Evolutionary conservation across 2,113 vertebrate species (phyloP).

Genomic region (Channa argus): DNA sequence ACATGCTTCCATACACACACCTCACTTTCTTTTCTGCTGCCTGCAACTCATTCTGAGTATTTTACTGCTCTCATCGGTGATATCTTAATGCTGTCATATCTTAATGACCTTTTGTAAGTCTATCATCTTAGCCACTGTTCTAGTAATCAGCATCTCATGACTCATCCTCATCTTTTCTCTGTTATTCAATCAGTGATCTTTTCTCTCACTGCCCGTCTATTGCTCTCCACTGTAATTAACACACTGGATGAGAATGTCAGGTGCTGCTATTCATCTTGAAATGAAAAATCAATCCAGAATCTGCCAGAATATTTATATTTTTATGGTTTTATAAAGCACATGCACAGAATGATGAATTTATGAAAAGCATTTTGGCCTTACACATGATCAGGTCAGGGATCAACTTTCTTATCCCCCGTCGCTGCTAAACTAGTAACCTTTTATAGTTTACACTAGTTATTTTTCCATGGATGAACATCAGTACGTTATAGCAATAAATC

Average conservation of each 20-base stretch:
- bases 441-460: background rate
- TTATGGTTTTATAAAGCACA: constrained; percentile 26
- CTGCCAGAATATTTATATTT: constrained; percentile 32
- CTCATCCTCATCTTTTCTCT: constrained; percentile 72
- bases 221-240: constrained; percentile 77
- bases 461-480: background rate
- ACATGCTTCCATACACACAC: constrained; percentile 38
- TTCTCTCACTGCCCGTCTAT: constrained; percentile 63
- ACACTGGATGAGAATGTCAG: constrained; percentile 76
- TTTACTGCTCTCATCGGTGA: constrained; percentile 61
- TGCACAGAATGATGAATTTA: constrained; percentile 8
- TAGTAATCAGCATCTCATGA: constrained; percentile 76
- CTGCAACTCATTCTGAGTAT: constrained; percentile 48
- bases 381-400: background rate
- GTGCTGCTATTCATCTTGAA: constrained; percentile 67
- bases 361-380: background rate
- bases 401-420: background rate
- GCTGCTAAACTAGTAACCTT: background rate
- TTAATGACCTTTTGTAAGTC: constrained; percentile 74
- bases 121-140: constrained; percentile 75
- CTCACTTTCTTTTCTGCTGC: constrained; percentile 19
- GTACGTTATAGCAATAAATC: too few species aligned
- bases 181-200: constrained; percentile 77
- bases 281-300: constrained; percentile 62
- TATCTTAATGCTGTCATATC: constrained; percentile 72